Percentiles rank a stretch among this genome's conserved stretches.
These are phyloP conservation scores for Drosophila novamexicana DNA, from an alignment of 1,140 invertebrate genomes.

Conservation along the genomic window DNA sequence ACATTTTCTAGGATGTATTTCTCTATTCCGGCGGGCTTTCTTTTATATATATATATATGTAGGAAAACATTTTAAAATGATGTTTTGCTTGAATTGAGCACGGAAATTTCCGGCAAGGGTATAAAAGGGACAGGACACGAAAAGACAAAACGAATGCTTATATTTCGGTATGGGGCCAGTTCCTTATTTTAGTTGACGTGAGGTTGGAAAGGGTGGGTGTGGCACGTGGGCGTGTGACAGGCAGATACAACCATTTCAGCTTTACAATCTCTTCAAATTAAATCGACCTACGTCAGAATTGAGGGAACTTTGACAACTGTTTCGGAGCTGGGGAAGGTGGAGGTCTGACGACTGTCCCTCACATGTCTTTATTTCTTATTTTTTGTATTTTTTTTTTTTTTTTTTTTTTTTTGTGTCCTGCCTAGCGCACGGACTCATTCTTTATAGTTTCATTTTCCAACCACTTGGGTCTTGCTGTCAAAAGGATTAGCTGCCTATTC, in stretches of 20 bases:
- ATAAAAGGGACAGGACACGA: not conserved
- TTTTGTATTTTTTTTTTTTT: not conserved
- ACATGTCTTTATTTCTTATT: constrained; percentile 43
- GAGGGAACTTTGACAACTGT: constrained; percentile 33
- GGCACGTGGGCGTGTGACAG: constrained; percentile 41
- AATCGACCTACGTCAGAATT: constrained; percentile 71
- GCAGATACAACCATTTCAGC: constrained; percentile 57
- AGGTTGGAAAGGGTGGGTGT: not conserved
- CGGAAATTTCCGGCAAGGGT: not conserved
- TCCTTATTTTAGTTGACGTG: too few relatives aligned
- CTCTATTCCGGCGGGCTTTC: not conserved
- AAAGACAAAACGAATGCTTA: constrained; percentile 1
- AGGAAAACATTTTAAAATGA: not conserved
- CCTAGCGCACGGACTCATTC: not conserved
- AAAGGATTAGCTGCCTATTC: constrained; percentile 38
- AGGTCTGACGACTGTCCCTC: constrained; percentile 26
- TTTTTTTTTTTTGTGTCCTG: not conserved
- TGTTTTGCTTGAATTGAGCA: constrained; percentile 1
- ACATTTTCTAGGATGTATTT: not conserved
- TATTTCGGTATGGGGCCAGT: not conserved
- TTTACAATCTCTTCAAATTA: constrained; percentile 74
- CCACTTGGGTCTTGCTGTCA: constrained; percentile 19
- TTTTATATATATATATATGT: not conserved
- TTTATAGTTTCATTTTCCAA: constrained; percentile 24
- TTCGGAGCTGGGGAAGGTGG: not conserved